Evolutionary conservation across 2,888 invertebrate species (phyloP).

Genomic region (Heliconius charithonia): DNA sequence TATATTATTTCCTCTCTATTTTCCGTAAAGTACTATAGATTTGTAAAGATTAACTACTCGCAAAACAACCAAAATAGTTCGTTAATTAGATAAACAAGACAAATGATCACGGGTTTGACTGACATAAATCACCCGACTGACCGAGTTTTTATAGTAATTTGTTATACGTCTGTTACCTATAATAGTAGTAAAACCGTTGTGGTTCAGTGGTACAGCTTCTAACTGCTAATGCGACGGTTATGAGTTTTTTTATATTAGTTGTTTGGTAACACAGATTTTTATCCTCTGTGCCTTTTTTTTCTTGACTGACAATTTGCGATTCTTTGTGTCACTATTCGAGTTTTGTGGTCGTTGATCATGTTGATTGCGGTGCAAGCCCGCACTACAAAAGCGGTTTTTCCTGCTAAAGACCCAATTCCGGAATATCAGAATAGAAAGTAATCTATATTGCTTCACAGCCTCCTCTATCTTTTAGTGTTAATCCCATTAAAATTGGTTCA

Average conservation of each 20-base stretch:
- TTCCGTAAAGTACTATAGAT: not conserved
- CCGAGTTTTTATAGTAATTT: conserved; percentile 21
- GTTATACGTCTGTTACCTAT: not conserved
- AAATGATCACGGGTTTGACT: conserved; percentile 4
- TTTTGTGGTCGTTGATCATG: too few species aligned
- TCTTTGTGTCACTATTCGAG: too few species aligned
- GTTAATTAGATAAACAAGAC: conserved; percentile 25
- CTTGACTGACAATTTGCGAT: too few species aligned
- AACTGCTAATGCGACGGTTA: not conserved
- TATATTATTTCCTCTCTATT: not conserved
- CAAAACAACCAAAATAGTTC: conserved; percentile 4
- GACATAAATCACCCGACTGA: conserved; percentile 11
- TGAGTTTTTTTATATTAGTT: not conserved
- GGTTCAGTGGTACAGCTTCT: not conserved
- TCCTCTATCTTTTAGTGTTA: too few species aligned
- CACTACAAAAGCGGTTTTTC: too few species aligned
- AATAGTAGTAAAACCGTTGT: not conserved
- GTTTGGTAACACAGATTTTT: too few species aligned
- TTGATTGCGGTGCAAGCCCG: too few species aligned
- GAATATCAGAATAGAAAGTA: too few species aligned
- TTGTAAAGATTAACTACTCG: not conserved
- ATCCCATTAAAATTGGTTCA: too few species aligned
- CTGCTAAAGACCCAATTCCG: too few species aligned
- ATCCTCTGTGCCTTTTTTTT: too few species aligned
- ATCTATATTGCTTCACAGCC: too few species aligned